Conservation (phyloP, 2,113 vertebrate species). For the Syngnathus typhle region DNA sequence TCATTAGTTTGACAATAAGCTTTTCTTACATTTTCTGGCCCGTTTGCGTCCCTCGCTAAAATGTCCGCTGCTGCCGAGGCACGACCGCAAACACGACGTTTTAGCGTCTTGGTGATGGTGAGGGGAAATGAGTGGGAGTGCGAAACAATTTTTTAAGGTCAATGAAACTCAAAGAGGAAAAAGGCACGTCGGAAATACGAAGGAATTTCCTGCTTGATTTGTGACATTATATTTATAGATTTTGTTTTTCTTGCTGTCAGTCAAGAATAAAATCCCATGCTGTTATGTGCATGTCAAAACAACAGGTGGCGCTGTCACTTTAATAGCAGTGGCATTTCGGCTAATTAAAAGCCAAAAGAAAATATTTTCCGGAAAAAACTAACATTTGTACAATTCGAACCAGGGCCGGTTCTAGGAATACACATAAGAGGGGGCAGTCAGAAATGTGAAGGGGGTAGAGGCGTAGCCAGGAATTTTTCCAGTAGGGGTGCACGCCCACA, state of each 20-base stretch:
- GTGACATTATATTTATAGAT: not conserved
- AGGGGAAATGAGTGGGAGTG: slow-evolving; percentile 10
- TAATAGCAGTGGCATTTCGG: not conserved
- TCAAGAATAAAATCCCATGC: not conserved
- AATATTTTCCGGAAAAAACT: not conserved
- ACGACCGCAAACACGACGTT: not conserved
- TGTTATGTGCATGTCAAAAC: not conserved
- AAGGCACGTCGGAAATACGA: slow-evolving; percentile 13
- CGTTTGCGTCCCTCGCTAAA: not conserved
- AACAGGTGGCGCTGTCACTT: not conserved
- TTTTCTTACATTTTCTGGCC: not conserved
- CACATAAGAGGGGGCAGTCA: too few species aligned
- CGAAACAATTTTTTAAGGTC: slow-evolving; percentile 28
- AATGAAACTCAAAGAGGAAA: slow-evolving; percentile 20
- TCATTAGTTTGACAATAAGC: slow-evolving; percentile 30
- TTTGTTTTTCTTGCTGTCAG: not conserved
- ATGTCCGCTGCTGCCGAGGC: not conserved
- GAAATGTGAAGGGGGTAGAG: too few species aligned
- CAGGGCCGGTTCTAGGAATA: too few species aligned
- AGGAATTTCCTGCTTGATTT: not conserved
- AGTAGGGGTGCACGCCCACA: too few species aligned
- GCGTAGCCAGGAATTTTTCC: too few species aligned
- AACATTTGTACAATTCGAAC: too few species aligned
- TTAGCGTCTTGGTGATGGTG: slow-evolving; percentile 21
- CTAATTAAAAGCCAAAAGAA: not conserved